Conservation (phyloP, 1,140 invertebrate genomes). For the Steinernema khuongi region DNA sequence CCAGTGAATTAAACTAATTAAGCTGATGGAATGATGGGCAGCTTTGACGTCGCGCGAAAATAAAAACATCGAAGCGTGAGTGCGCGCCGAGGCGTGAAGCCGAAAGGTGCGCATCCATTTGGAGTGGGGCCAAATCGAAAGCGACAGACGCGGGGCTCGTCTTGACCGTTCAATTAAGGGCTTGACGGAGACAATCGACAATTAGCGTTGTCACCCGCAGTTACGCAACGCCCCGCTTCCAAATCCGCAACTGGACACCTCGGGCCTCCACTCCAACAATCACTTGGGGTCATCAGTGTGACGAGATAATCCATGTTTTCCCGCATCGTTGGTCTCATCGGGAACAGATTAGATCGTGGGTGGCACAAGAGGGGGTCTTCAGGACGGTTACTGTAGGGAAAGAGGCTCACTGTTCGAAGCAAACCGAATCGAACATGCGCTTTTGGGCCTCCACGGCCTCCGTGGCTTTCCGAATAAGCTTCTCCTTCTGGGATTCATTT, state of each 20-base stretch:
- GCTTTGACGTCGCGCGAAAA: conserved; percentile 1
- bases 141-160: conserved; percentile 1
- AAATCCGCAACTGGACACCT: background rate
- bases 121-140: conserved; percentile 21
- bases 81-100: conserved; percentile 7
- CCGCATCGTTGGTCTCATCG: background rate
- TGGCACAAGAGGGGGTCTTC: too few species aligned
- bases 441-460: too few species aligned
- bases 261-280: background rate
- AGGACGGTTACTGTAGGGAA: too few species aligned
- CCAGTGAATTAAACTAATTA: conserved; percentile 24
- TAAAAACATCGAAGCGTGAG: conserved; percentile 13
- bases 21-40: conserved; percentile 23
- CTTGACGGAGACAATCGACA: background rate
- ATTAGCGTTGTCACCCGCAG: conserved; percentile 7
- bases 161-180: conserved; percentile 3
- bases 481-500: too few species aligned
- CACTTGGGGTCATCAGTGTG: conserved; percentile 10
- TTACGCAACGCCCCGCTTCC: background rate
- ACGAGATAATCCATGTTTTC: conserved; percentile 12
- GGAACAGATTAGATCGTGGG: background rate
- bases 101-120: background rate
- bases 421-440: too few species aligned
- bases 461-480: too few species aligned
- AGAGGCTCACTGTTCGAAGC: too few species aligned